A percentile compares a stretch with the other conserved stretches of the same genome.
Conservation (phyloP, 2,113 vertebrate genomes). For the Ploceus nigricollis region DNA sequence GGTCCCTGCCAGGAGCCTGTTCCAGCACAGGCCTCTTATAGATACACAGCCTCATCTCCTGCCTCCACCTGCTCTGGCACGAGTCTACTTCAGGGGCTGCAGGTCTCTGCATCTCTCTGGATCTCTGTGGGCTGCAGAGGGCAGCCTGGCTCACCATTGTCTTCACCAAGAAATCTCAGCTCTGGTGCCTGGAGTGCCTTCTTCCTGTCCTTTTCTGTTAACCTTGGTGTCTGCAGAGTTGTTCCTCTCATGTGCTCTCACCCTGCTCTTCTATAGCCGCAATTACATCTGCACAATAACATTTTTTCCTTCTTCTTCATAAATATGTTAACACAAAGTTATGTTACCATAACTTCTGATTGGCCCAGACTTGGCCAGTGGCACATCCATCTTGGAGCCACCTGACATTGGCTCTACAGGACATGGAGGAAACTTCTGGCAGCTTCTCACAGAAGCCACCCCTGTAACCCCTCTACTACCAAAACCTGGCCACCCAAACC, state of each 20-base stretch:
- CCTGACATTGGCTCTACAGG: neutral
- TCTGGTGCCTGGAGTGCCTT: accelerated
- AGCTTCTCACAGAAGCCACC: neutral
- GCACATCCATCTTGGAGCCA: accelerated
- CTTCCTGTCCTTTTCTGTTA: neutral
- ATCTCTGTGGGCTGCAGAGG: accelerated
- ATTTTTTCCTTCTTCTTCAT: neutral
- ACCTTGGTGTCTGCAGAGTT: neutral
- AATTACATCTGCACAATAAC: neutral
- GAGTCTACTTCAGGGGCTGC: neutral
- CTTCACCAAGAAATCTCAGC: neutral
- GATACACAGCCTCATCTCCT: neutral
- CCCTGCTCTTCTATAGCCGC: neutral
- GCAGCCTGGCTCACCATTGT: neutral
- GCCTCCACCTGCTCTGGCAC: too few relatives aligned
- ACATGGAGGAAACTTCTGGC: neutral
- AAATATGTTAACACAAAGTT: neutral
- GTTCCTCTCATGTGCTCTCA: neutral
- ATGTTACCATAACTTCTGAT: neutral
- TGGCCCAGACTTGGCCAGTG: neutral
- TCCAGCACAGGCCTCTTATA: neutral
- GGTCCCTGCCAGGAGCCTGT: neutral
- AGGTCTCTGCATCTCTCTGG: too few relatives aligned
- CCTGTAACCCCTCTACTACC: accelerated
- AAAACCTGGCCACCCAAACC: neutral